These are phyloP conservation scores for Biston betularia DNA, from an alignment of 2,888 invertebrate genomes.

Conservation along the genomic window DNA sequence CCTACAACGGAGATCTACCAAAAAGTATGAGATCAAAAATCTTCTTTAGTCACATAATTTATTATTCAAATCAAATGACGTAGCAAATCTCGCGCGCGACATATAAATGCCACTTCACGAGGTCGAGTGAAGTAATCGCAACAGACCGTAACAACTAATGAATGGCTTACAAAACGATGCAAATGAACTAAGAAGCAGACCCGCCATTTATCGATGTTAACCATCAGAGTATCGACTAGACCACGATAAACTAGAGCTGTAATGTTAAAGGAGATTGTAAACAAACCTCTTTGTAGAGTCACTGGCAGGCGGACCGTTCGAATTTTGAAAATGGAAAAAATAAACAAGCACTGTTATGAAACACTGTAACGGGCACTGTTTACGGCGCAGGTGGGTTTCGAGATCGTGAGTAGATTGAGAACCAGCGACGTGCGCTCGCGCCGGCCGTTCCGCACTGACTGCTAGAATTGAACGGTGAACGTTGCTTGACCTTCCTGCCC, in stretches of 20 bases:
- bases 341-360: conserved; percentile 76
- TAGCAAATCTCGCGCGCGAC: conserved; percentile 27
- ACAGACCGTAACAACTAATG: conserved; percentile 73
- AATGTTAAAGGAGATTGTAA: conserved; percentile 52
- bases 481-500: conserved; percentile 82
- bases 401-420: conserved; percentile 59
- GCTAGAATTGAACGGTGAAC: conserved; percentile 67
- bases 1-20: no score
- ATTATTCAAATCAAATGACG: conserved; percentile 23
- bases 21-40: not conserved
- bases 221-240: conserved; percentile 57
- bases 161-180: conserved; percentile 76
- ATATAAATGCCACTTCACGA: conserved; percentile 48
- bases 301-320: conserved; percentile 61
- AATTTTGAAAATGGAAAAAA: conserved; percentile 63
- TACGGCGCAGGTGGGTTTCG: conserved; percentile 70
- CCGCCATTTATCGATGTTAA: conserved; percentile 61
- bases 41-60: not conserved
- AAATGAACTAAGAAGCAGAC: conserved; percentile 66
- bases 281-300: conserved; percentile 76
- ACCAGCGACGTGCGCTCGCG: conserved; percentile 72
- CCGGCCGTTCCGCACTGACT: conserved; percentile 79
- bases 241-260: conserved; percentile 54
- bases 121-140: conserved; percentile 75
- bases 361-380: conserved; percentile 79